These are phyloP conservation scores for Dryobates pubescens DNA, from an alignment of 2,797 vertebrate genomes.

Conservation along the genomic window DNA sequence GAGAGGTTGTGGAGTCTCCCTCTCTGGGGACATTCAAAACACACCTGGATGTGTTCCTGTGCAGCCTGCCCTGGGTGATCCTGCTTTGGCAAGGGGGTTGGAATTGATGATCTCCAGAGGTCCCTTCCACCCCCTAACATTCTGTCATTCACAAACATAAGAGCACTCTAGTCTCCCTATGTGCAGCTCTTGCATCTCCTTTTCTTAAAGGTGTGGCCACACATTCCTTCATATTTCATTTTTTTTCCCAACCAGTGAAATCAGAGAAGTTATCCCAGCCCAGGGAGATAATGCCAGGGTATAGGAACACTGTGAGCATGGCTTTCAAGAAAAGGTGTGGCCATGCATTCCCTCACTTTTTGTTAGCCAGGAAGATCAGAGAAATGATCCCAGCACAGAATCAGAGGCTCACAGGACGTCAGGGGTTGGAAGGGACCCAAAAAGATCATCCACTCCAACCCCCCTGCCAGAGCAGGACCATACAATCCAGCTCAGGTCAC, in stretches of 20 bases:
- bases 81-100: too few relatives aligned
- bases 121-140: too few relatives aligned
- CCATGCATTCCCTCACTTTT: not conserved
- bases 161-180: not conserved
- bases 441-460: too few relatives aligned
- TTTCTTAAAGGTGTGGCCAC: not conserved
- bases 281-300: accelerated
- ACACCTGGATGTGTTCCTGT: too few relatives aligned
- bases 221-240: not conserved
- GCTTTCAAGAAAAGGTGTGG: not conserved
- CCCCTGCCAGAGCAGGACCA: too few relatives aligned
- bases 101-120: too few relatives aligned
- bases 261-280: not conserved
- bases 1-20: too few relatives aligned
- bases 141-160: not conserved
- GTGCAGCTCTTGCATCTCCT: not conserved
- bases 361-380: not conserved
- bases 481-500: too few relatives aligned
- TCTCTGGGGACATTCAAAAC: too few relatives aligned
- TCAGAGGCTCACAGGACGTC: too few relatives aligned
- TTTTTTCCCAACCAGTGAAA: not conserved
- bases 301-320: not conserved
- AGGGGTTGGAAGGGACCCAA: too few relatives aligned
- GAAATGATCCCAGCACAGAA: not conserved
- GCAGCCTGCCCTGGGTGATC: too few relatives aligned